Evolutionary conservation across 2,797 vertebrate species (phyloP).

Genomic region (Numenius phaeopus): DNA sequence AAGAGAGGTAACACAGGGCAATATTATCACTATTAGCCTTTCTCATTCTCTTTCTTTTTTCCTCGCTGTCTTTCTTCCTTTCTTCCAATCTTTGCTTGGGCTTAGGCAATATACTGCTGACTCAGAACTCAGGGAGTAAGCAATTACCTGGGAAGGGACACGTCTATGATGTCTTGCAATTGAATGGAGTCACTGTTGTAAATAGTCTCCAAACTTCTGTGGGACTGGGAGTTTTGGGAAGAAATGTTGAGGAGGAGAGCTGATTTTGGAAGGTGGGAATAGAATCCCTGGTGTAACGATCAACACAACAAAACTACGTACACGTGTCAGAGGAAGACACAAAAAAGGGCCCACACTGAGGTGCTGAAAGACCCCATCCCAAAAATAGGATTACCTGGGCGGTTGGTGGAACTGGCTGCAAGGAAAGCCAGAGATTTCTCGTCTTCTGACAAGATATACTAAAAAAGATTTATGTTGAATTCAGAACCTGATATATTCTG

Average conservation of each 20-base stretch:
- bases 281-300: neutral
- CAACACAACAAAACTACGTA: neutral
- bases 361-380: neutral
- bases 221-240: neutral
- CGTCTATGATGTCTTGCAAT: neutral
- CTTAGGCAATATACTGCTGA: neutral
- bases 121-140: neutral
- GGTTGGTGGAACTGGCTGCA: neutral
- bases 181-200: neutral
- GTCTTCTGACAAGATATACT: neutral
- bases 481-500: neutral
- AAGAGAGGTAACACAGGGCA: neutral
- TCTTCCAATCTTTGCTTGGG: neutral
- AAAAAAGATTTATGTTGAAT: neutral
- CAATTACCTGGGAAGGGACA: accelerated
- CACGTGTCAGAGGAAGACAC: accelerated
- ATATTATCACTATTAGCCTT: neutral
- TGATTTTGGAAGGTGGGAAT: neutral
- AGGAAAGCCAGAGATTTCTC: neutral
- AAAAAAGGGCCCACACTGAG: neutral
- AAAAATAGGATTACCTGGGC: neutral
- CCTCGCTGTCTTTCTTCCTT: neutral
- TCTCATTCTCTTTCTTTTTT: neutral
- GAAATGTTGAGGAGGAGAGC: neutral
- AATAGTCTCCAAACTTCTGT: neutral